These are phyloP conservation scores for Chrysotoxum bicinctum DNA, from an alignment of 2,888 invertebrate genomes.

Conservation along the genomic window DNA sequence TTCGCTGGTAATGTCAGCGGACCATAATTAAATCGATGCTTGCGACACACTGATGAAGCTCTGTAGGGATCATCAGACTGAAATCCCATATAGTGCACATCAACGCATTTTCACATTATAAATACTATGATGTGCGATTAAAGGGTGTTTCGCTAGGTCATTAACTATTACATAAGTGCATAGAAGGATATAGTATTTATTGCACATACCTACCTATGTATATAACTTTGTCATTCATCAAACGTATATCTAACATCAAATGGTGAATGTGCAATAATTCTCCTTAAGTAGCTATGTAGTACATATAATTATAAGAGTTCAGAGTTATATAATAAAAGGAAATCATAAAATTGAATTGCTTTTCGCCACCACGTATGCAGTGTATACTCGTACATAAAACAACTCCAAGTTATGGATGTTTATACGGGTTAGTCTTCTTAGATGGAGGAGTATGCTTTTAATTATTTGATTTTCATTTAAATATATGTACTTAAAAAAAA, in stretches of 20 bases:
- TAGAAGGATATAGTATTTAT: background rate
- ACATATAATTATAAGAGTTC: background rate
- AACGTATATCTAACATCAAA: background rate
- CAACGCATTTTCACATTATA: background rate
- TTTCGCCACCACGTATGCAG: background rate
- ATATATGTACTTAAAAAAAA: no score
- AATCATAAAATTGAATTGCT: background rate
- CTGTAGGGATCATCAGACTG: background rate
- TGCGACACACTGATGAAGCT: background rate
- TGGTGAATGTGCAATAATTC: background rate
- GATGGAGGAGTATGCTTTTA: background rate
- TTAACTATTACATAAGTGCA: background rate
- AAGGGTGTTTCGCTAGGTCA: background rate
- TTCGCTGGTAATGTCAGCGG: background rate
- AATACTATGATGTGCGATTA: background rate
- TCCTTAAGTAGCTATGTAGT: background rate
- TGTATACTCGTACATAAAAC: background rate
- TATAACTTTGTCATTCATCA: background rate
- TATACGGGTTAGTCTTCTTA: background rate
- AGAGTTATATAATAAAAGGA: background rate
- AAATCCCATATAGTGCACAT: background rate
- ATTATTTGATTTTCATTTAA: background rate
- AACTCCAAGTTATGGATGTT: background rate
- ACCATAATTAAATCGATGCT: conserved; percentile 4
- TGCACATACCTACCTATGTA: background rate